Evolutionary conservation across 2,797 vertebrate genomes (phyloP), one percentile per base, ranked within the genome.

Genomic region (Dendrocincla tyrannina): DNA sequence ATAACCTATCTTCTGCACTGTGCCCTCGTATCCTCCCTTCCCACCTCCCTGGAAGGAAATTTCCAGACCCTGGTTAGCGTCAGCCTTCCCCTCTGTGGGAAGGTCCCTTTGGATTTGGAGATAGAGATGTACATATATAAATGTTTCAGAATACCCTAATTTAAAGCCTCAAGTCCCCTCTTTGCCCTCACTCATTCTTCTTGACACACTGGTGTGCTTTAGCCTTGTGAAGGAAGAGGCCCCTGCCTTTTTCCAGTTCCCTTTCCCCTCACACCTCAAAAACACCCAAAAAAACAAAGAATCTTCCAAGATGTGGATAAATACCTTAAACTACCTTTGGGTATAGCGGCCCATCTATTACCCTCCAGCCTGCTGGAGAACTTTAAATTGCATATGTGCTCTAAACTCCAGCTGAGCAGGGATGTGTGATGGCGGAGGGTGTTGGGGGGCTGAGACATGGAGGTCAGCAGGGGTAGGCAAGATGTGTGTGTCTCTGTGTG

Each of bases 71-170:
- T 24, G n/a, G 89, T 77, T 88, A 92, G 46, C 16, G 2, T 69
- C 77, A 96, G n/a, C 72, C 37, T 76, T 81, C 49, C 76, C 70
- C 91, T 93, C n/a, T 59, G 89, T 33, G 88, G 66, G 69, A 90
- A 94, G 30, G 93, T 95, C 93, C 91, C 89, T 88, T 86, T 59
- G 93, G 96, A 81, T 80, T 96, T 96, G 58, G 68, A 92, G 74
- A 46, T 19, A n/a, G 2, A 88, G 53, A 52, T 63, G 90, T 62
- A 85, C 47, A 37, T 39, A 14, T 15, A 44, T 25, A 93, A 74
- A 79, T 37, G 30, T 72, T 93, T 90, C 60, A n/a, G 59, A 50
- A 78, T 52, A 95, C 35, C 73, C 72, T 85, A 72, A 82, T 94
- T 82, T 89, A 72, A 95, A 89, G 75, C 75, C 55, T 89, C 16